These are phyloP conservation scores for Nasonia vitripennis DNA, from an alignment of 1,140 invertebrate species.

Conservation along the genomic window DNA sequence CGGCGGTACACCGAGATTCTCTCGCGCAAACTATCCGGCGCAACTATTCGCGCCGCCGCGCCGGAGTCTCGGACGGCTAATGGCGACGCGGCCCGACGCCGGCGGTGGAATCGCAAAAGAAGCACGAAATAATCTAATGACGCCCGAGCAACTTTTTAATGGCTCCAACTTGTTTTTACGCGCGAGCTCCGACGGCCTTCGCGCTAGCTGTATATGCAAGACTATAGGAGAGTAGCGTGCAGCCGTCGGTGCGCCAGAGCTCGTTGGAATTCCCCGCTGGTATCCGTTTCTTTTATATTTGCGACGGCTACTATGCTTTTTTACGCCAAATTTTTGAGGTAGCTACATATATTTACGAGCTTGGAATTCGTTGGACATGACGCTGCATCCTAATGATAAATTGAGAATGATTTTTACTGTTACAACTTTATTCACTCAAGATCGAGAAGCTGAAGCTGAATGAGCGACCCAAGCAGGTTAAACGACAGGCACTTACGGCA, in stretches of 20 bases:
- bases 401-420: too few relatives aligned
- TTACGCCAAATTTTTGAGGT: neutral
- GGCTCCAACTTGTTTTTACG: constrained; percentile 8
- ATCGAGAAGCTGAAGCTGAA: too few relatives aligned
- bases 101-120: constrained; percentile 33
- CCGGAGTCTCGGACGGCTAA: neutral
- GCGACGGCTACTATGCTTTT: neutral
- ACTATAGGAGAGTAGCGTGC: too few relatives aligned
- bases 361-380: too few relatives aligned
- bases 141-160: constrained; percentile 29
- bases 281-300: neutral
- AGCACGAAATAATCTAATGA: constrained; percentile 38
- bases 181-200: neutral
- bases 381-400: too few relatives aligned
- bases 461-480: too few relatives aligned
- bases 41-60: constrained; percentile 38
- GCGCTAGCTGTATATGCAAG: too few relatives aligned
- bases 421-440: too few relatives aligned
- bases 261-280: neutral
- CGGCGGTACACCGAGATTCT: constrained; percentile 37
- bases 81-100: constrained; percentile 5
- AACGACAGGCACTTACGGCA: too few relatives aligned
- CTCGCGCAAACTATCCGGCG: constrained; percentile 40
- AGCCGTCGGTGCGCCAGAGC: neutral
- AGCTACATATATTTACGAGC: neutral